Percentiles rank a stretch among this genome's conserved stretches.
phyloP scores from a whole-genome alignment of 2,797 vertebrate genomes.

The Podargus strigoides region DNA sequence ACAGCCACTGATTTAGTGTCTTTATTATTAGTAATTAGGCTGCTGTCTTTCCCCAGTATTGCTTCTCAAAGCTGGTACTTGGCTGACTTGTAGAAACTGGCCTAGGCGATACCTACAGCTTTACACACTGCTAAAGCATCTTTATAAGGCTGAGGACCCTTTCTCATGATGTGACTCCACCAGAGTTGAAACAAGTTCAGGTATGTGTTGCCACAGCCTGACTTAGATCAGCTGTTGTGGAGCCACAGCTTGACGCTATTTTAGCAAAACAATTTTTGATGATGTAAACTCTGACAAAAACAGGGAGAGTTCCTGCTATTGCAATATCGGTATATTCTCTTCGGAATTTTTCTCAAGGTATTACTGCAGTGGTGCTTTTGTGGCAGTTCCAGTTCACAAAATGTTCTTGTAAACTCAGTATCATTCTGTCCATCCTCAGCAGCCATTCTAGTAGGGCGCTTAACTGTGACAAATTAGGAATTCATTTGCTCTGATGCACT shows the following conservation, averaged over 20 bases:
- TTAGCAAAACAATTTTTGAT: background rate
- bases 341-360: background rate
- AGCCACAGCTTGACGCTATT: background rate
- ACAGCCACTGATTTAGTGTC: background rate
- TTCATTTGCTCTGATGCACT: background rate
- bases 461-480: background rate
- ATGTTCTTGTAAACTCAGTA: background rate
- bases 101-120: background rate
- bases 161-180: background rate
- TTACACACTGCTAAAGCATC: background rate
- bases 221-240: background rate
- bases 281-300: background rate
- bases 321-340: background rate
- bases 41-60: background rate
- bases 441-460: background rate
- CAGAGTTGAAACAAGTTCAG: accelerated
- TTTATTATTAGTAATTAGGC: background rate
- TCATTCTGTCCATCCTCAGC: background rate
- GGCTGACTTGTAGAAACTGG: background rate
- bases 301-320: background rate
- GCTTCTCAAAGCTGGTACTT: background rate
- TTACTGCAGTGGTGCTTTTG: background rate
- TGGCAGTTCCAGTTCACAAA: background rate
- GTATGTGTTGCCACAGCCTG: background rate
- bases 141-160: background rate